A percentile compares a stretch with the other conserved stretches of the same genome.
Evolutionary conservation across 2,888 invertebrate genomes (phyloP).

Genomic region (Gymnosoma rotundatum): DNA sequence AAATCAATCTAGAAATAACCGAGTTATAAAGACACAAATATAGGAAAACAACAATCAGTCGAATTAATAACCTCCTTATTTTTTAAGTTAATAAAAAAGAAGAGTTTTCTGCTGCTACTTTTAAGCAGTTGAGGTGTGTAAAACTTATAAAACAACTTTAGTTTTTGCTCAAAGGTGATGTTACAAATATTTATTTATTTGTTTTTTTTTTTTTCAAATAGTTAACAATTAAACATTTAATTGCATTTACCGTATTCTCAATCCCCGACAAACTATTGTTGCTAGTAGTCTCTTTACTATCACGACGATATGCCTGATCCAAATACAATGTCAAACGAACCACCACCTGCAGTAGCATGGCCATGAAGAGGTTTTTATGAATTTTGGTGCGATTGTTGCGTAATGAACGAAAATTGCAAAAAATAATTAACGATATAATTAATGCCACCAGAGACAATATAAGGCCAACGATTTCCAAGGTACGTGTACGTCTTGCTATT

Average conservation of each 20-base stretch:
- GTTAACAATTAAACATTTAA: neutral
- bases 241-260: constrained; percentile 86
- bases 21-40: no score
- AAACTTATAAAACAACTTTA: no score
- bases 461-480: constrained; percentile 93
- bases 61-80: no score
- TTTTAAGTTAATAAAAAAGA: no score
- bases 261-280: constrained; percentile 83
- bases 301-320: constrained; percentile 86
- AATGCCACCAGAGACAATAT: constrained; percentile 90
- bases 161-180: no score
- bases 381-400: constrained; percentile 92
- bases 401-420: constrained; percentile 90
- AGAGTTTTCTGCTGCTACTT: no score
- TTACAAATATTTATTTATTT: no score
- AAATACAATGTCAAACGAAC: constrained; percentile 89
- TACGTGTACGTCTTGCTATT: constrained; percentile 88
- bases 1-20: no score
- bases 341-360: constrained; percentile 90
- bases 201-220: neutral
- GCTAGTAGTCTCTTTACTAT: constrained; percentile 73
- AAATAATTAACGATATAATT: constrained; percentile 89
- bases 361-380: constrained; percentile 92
- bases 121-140: no score
- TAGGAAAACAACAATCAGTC: no score